Base-by-base conservation (phyloP, 2,888 invertebrate genomes). In the Acanthococcus lagerstroemiae region DNA sequence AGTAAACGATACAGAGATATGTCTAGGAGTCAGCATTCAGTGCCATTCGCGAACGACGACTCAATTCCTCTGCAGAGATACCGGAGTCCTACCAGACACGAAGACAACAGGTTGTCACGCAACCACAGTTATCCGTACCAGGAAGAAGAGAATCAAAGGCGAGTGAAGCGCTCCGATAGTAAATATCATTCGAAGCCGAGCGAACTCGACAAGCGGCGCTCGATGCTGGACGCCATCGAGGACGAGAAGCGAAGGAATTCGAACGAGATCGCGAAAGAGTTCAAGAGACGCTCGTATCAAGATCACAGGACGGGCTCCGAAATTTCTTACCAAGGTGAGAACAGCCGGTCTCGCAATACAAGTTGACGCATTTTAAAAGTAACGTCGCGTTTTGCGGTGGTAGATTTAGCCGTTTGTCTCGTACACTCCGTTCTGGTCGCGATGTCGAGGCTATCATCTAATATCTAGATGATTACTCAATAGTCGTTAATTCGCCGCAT, bases 251-350 rank as follows among this genome's bases (percentile, higher is more conserved):
- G 76, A 66, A 74, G 76, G 57, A 78, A 76, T 69, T 79, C 78
- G 0, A 76, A 74, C 69, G 78, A 78, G 70, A 77, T 79, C 25
- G 79, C 79, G 1, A 77, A 77, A 68, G 80, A 80, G 69, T 72
- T 79, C 60, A 79, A 78, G 68, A 72, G 79, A 12, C 71, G 79
- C 24, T 77, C 78, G 0, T 78, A 78, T 70, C 73, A 78, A 70
- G 78, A 78, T 24, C 72, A 72, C n/a, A 27, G 65, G 21, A 45
- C 65, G 21, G 55, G 44, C 12, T 65, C 65, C 4, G 65, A 65
- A 46, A 79, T 79, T n/a, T 79, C 80, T 3, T 68, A 65, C 45
- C 48, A 60, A 60, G 48, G 60, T 60, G 26, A 7, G 30, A 21
- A 7, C 37, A 9, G 37, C n/a, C n/a, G n/a, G n/a, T n/a, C n/a